Base-by-base conservation (phyloP, 2,888 invertebrate genomes). In the Apodemia duryi region DNA sequence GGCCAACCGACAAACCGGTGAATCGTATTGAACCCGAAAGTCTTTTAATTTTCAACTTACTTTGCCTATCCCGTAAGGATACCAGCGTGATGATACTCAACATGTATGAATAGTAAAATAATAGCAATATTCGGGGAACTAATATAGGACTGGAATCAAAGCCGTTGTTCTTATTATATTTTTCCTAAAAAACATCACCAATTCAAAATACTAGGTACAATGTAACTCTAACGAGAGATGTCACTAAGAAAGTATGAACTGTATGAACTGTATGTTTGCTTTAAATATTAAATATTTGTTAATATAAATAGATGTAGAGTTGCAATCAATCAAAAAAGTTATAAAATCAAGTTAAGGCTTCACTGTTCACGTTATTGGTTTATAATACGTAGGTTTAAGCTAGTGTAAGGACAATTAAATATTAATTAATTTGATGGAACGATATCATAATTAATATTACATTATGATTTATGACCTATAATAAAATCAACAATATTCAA, bases 201-300 rank as follows among this genome's bases (percentile, higher is more conserved):
- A 1, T 38, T 6, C 6, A 38, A 4, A 38, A 4, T 38, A 6
- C 38, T 38, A 38, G 6, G 38, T 38, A 38, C 1, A 38, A 38
- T 4, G 9, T 41, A 10, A 10, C 41, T 1, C 41, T 41, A 9
- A 41, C 41, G 6, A 28, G 54, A 32, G 54, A 54, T 54, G 54
- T 54, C 54, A 54, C 54, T 54, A 54, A 9, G 28, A 28, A 29
- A 54, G 54, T 54, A 29, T 73, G 70, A 70, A 72, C 67, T 74
- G 54, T 54, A 29, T 73, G 70, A 70, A 72, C 67, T 74, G 74
- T 72, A 65, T 66, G 66, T 69, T 70, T 70, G 72, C 70, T 74
- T 78, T 77, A 75, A 76, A 77, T 76, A 79, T 82, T 82, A 62
- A 54, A 32, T 10, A 54, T 54, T 54, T 10, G 11, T 54, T 54